These are phyloP conservation scores for Volucella inanis DNA, from an alignment of 2,888 invertebrate genomes.

Conservation along the genomic window DNA sequence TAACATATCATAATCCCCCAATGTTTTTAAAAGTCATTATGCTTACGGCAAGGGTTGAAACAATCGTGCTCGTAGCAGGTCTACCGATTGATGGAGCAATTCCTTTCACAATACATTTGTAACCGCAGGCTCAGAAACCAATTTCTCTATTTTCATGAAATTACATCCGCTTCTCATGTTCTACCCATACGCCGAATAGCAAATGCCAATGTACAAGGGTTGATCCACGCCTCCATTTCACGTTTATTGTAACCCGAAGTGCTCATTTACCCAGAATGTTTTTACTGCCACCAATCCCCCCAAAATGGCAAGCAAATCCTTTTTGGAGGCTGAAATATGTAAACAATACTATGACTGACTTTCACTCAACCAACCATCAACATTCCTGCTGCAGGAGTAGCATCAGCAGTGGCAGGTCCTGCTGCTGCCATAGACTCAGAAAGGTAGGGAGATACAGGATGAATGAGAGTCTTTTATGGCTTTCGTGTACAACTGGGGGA, in stretches of 20 bases:
- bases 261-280: conserved; percentile 67
- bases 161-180: conserved; percentile 23
- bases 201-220: conserved; percentile 57
- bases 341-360: conserved; percentile 69
- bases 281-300: conserved; percentile 51
- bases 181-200: conserved; percentile 12
- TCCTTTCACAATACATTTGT: conserved; percentile 16
- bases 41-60: conserved; percentile 10
- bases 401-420: conserved; percentile 40
- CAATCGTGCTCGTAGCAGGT: conserved; percentile 13
- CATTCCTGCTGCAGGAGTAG: conserved; percentile 44
- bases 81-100: conserved; percentile 63
- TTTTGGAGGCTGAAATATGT: conserved; percentile 73
- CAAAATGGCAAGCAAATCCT: conserved; percentile 63
- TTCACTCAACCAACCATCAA: conserved; percentile 70
- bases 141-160: conserved; percentile 64
- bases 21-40: conserved; percentile 50
- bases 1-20: conserved; percentile 46
- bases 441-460: conserved; percentile 47
- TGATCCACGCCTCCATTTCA: conserved; percentile 63
- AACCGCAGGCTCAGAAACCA: conserved; percentile 63
- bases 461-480: conserved; percentile 66
- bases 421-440: conserved; percentile 26
- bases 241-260: conserved; percentile 66
- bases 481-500: conserved; percentile 64